phyloP scores from a whole-genome alignment of 1,140 invertebrate species.

The Drosophila varians region DNA sequence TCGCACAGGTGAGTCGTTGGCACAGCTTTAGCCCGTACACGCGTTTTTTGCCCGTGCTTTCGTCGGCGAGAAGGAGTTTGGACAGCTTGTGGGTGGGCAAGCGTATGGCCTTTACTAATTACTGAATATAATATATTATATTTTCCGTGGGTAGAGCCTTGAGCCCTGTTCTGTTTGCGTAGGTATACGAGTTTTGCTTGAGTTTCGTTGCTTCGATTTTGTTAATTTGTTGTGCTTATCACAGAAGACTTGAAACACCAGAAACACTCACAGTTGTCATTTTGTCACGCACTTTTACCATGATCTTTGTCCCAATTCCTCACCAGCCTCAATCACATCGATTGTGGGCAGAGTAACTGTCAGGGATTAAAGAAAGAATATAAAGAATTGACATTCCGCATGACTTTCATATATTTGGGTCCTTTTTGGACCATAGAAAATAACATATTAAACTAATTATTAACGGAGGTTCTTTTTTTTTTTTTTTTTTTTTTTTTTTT shows the following conservation, averaged over 20 bases:
- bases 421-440: no score
- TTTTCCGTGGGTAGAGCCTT: slow-evolving; percentile 14
- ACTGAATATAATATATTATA: slow-evolving; percentile 19
- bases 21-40: slow-evolving; percentile 45
- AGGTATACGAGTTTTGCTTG: slow-evolving; percentile 79
- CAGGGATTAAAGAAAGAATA: not conserved
- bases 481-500: no score
- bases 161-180: slow-evolving; percentile 55
- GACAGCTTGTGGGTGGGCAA: slow-evolving; percentile 66
- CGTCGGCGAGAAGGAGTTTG: slow-evolving; percentile 82
- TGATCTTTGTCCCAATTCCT: slow-evolving; percentile 38
- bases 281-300: slow-evolving; percentile 71
- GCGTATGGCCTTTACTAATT: slow-evolving; percentile 38
- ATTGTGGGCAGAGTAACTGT: slow-evolving; percentile 2
- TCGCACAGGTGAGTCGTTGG: slow-evolving; percentile 89
- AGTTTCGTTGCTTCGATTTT: slow-evolving; percentile 65
- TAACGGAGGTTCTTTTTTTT: no score
- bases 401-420: no score
- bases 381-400: no score
- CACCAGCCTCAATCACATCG: slow-evolving; percentile 32
- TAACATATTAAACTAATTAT: no score
- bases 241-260: slow-evolving; percentile 83
- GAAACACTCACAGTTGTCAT: slow-evolving; percentile 77
- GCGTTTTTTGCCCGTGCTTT: slow-evolving; percentile 82
- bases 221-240: slow-evolving; percentile 80